phyloP scores from a whole-genome alignment of 2,888 invertebrate species.

The Lacanobia oleracea region DNA sequence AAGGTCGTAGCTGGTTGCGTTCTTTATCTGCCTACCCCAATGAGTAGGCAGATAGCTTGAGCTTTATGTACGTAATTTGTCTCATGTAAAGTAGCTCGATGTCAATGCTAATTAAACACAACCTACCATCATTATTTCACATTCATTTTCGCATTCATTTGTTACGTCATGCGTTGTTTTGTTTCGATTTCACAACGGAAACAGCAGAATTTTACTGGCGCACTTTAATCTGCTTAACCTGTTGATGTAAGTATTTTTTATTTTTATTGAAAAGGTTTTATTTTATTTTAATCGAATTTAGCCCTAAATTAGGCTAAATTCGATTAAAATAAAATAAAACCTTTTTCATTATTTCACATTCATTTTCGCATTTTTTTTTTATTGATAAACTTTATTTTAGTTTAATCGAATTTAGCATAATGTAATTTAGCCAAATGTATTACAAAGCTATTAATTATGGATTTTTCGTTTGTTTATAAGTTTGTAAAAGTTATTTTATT shows the following conservation, averaged over 20 bases:
- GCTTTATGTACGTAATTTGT: not conserved
- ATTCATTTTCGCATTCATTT: slow-evolving; percentile 8
- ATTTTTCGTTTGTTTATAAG: too few relatives aligned
- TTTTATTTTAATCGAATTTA: too few relatives aligned
- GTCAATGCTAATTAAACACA: not conserved
- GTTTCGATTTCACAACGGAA: slow-evolving; percentile 12
- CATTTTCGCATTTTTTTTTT: not conserved
- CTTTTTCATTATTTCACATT: too few relatives aligned
- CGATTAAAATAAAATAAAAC: too few relatives aligned
- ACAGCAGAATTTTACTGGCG: not conserved
- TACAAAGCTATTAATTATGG: too few relatives aligned
- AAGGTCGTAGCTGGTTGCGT: not conserved
- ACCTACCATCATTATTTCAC: not conserved
- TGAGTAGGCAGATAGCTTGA: not conserved
- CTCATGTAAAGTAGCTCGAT: not conserved
- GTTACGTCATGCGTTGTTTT: not conserved
- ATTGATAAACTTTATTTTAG: not conserved
- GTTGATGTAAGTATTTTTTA: not conserved
- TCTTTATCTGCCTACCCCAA: not conserved
- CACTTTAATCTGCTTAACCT: not conserved
- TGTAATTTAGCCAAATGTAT: too few relatives aligned
- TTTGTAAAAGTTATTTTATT: too few relatives aligned
- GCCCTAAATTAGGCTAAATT: too few relatives aligned
- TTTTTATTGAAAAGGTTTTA: not conserved
- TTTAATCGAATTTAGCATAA: too few relatives aligned